Conservation (phyloP, 2,113 vertebrate species). For the Bubo blakistoni region DNA sequence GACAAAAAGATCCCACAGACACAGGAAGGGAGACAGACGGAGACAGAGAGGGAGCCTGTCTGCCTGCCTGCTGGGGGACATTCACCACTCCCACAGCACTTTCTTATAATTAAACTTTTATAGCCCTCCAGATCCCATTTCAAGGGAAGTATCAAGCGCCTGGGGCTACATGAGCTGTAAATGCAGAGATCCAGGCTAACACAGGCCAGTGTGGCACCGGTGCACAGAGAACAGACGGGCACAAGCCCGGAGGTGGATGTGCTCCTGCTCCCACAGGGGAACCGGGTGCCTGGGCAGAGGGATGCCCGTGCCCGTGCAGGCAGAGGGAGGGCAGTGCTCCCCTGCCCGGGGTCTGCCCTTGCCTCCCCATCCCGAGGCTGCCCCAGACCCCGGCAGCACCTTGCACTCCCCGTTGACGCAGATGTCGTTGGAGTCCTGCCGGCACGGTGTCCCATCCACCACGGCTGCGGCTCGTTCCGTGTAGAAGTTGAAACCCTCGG, state of each 20-base stretch:
- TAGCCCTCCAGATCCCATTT: background rate
- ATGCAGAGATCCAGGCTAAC: background rate
- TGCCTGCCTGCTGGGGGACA: background rate
- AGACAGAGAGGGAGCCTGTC: background rate
- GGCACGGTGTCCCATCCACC: conserved; percentile 89
- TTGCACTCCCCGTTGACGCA: conserved; percentile 98
- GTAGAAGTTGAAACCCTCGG: conserved; percentile 98
- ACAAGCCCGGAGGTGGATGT: background rate
- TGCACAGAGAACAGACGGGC: fast-evolving
- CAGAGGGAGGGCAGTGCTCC: fast-evolving
- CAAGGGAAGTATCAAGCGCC: background rate
- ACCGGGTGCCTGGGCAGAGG: no score
- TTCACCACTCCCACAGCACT: background rate
- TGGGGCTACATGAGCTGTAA: background rate
- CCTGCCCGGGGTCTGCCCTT: background rate
- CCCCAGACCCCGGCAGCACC: conserved; percentile 60
- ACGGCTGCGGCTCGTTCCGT: conserved; percentile 92
- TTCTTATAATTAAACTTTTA: background rate
- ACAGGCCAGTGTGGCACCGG: fast-evolving
- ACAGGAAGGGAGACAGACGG: background rate
- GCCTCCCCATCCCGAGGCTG: fast-evolving
- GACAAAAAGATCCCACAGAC: background rate
- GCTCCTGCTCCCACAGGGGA: background rate
- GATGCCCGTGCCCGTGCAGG: fast-evolving
- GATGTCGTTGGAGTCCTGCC: conserved; percentile 91